Evolutionary conservation across 2,797 vertebrate genomes (phyloP), one percentile per base, ranked within the genome.

Genomic region (Sebastes trivittatus): DNA sequence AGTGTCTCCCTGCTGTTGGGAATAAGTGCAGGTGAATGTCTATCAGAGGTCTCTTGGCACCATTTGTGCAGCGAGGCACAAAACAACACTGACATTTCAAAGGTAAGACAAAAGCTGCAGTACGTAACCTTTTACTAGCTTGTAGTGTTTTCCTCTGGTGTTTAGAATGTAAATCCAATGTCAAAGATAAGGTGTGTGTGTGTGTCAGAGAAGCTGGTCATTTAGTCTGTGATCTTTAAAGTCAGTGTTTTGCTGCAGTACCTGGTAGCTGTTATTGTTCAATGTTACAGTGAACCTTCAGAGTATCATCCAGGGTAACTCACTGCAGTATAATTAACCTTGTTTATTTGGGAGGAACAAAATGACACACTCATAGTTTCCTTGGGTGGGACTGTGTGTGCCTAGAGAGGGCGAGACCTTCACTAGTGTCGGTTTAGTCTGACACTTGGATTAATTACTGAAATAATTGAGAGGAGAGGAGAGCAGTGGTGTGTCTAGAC

Each of bases 61-160:
- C 29, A 22, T 74, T 85, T 85, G 77, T 67, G 69, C 76, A 61
- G 54, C 22, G 1, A 82, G 58, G 75, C 80, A 81, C 63, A 76
- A 81, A 91, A 90, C 88, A 88, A 73, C 84, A 18, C 20, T 89
- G 89, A 85, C 89, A 91, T 93, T 93, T 92, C 30, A 67, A 72
- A 78, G 56, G 62, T 34, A 59, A 77, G 72, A 79, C 75, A 83
- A 87, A 90, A 66, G 78, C 69, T 42, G 55, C 76, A 52, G 29
- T 27, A 42, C 5, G 29, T 79, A 83, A 89, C 71, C 86, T 91
- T 91, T 86, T 42, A 83, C 36, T 14, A 30, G 27, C 46, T 58
- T 36, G 30, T 52, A 32, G 34, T 68, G 65, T 77, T 72, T 81
- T 36, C 52, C 25, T 71, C 25, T 38, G 11, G 30, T 76, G 65